Evolutionary conservation across 2,113 vertebrate species (phyloP).

Genomic region (Eretmochelys imbricata): DNA sequence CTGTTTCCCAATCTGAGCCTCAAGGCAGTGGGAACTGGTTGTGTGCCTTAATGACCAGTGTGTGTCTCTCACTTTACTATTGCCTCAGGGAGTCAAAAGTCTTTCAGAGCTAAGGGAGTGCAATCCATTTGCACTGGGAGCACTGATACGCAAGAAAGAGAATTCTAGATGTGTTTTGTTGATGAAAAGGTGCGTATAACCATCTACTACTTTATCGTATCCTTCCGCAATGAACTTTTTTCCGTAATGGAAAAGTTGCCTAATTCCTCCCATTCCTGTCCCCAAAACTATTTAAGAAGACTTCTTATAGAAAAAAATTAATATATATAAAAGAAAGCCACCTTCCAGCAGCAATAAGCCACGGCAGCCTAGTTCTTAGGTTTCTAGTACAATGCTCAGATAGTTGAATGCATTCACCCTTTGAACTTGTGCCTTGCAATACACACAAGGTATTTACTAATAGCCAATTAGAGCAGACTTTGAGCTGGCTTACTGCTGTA

Average conservation of each 20-base stretch:
- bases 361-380: not conserved
- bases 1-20: not conserved
- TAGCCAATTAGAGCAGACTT: not conserved
- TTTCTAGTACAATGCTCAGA: not conserved
- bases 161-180: not conserved
- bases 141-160: not conserved
- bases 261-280: not conserved
- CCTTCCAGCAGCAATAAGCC: not conserved
- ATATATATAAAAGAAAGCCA: not conserved
- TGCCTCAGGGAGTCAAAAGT: not conserved
- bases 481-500: not conserved
- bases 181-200: not conserved
- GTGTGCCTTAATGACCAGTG: not conserved
- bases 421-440: not conserved
- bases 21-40: not conserved
- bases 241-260: not conserved
- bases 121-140: not conserved
- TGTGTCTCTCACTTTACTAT: not conserved
- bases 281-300: not conserved
- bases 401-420: not conserved
- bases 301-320: not conserved
- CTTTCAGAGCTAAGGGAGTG: not conserved
- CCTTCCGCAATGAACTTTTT: not conserved
- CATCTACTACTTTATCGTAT: not conserved
- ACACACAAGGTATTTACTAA: not conserved